phyloP scores from a whole-genome alignment of 1,140 invertebrate species.

The Brachystomella parvula region DNA sequence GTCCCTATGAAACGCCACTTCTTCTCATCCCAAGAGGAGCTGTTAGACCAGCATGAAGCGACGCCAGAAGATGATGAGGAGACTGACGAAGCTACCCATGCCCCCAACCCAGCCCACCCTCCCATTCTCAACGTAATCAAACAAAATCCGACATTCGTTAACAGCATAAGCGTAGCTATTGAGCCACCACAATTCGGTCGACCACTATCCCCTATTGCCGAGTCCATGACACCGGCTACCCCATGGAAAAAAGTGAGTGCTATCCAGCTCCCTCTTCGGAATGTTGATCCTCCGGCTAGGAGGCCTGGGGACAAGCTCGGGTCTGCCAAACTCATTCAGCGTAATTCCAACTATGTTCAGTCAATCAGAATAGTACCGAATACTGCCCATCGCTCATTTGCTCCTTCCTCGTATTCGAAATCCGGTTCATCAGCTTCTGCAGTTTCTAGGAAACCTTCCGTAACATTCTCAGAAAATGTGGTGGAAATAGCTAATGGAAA shows the following conservation, averaged over 20 bases:
- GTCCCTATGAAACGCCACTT: slow-evolving; percentile 15
- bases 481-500: slow-evolving; percentile 28
- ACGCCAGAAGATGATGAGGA: not conserved
- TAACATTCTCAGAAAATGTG: slow-evolving; percentile 36
- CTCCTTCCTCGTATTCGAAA: too few species aligned
- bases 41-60: slow-evolving; percentile 30
- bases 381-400: not conserved
- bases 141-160: slow-evolving; percentile 35
- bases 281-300: not conserved
- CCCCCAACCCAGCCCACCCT: slow-evolving; percentile 9
- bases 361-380: slow-evolving; percentile 34
- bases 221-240: not conserved
- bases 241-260: slow-evolving; percentile 5
- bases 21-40: slow-evolving; percentile 29
- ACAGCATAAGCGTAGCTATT: slow-evolving; percentile 31
- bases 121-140: slow-evolving; percentile 34
- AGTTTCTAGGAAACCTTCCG: slow-evolving; percentile 35
- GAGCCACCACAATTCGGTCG: slow-evolving; percentile 9
- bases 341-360: slow-evolving; percentile 30
- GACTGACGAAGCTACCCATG: not conserved
- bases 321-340: slow-evolving; percentile 30
- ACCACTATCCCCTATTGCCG: slow-evolving; percentile 30
- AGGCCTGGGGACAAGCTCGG: slow-evolving; percentile 22
- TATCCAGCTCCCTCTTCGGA: slow-evolving; percentile 19
- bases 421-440: too few species aligned